Conservation (phyloP, 1,140 invertebrate genomes). For the Himalopsyche phryganea region DNA sequence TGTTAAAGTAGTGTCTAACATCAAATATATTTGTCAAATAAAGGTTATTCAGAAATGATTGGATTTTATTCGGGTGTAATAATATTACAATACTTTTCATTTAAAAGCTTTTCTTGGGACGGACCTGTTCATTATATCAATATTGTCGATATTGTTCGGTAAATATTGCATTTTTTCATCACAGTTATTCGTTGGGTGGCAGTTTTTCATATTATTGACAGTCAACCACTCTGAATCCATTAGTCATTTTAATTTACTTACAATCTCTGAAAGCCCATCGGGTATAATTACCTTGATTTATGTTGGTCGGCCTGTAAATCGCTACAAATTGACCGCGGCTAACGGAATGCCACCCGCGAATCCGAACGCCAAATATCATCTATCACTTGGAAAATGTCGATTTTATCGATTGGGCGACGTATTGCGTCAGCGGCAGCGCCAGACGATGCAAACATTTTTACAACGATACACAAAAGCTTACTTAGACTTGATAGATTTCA, state of each 20-base stretch:
- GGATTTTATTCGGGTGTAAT: no score
- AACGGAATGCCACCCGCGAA: slow-evolving; percentile 24
- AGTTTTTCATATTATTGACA: slow-evolving; percentile 16
- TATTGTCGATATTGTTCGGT: no score
- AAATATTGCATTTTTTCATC: no score
- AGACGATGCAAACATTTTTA: no score
- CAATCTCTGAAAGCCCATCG: slow-evolving; percentile 23
- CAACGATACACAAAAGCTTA: background rate
- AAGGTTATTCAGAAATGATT: no score
- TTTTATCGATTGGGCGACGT: slow-evolving; percentile 11
- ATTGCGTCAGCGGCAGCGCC: no score
- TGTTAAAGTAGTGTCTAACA: no score
- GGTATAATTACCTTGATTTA: slow-evolving; percentile 26
- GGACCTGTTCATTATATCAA: no score
- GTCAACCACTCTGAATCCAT: slow-evolving; percentile 7
- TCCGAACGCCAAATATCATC: slow-evolving; percentile 18
- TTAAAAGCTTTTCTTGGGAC: no score
- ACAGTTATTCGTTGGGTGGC: background rate
- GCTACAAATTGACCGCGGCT: slow-evolving; percentile 24
- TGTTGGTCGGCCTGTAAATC: slow-evolving; percentile 15
- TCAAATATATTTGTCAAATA: no score
- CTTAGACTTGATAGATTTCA: no score
- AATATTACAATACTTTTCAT: no score
- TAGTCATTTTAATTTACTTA: slow-evolving; percentile 25
- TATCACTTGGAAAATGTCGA: slow-evolving; percentile 23